A percentile compares a stretch with the other conserved stretches of the same genome.
These are phyloP conservation scores for Sebastes nivosus DNA, from an alignment of 2,797 vertebrate genomes.

Conservation along the genomic window DNA sequence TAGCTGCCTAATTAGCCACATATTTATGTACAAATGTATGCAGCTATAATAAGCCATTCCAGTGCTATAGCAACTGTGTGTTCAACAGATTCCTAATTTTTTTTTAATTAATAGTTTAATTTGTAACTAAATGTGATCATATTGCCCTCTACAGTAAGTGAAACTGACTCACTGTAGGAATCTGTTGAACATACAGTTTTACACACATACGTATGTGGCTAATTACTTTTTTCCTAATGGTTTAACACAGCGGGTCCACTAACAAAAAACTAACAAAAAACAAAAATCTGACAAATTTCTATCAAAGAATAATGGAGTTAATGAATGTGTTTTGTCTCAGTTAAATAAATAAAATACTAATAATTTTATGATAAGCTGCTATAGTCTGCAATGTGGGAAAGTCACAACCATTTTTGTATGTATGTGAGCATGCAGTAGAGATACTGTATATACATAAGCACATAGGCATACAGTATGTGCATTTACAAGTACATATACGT, in stretches of 20 bases:
- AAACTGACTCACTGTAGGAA: neutral
- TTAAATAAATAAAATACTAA: neutral
- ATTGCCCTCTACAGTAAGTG: neutral
- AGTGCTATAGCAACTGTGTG: neutral
- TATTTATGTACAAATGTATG: neutral
- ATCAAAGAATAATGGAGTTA: neutral
- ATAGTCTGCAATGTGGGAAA: neutral
- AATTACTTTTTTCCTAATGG: neutral
- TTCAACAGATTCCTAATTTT: neutral
- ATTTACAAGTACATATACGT: neutral
- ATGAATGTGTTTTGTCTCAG: neutral
- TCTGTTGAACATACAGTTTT: too few relatives aligned
- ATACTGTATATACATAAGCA: neutral
- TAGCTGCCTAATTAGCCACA: neutral
- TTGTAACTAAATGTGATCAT: neutral
- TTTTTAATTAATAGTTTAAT: neutral
- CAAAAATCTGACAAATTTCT: neutral
- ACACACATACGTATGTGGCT: too few relatives aligned
- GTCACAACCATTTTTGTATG: neutral
- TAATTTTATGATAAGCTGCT: neutral
- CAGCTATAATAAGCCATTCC: neutral
- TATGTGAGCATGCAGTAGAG: neutral
- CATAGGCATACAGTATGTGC: neutral
- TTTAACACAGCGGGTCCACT: neutral
- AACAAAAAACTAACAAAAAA: neutral